These are phyloP conservation scores for Andrena bicolor DNA, from an alignment of 2,888 invertebrate species.

Conservation along the genomic window DNA sequence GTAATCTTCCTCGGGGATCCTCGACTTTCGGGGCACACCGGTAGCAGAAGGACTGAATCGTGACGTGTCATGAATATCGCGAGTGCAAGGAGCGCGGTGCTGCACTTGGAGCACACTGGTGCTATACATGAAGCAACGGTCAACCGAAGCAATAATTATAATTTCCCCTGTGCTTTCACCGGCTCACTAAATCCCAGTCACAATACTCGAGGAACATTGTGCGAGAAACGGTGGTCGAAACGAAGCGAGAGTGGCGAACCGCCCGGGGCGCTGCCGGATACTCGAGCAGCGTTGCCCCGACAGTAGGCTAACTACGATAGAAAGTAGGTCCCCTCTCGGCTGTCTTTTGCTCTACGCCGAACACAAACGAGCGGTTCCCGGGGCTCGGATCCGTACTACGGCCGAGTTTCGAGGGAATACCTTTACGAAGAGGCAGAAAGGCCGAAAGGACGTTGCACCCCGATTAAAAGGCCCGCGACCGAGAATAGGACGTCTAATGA, in stretches of 20 bases:
- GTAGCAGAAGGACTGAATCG: background rate
- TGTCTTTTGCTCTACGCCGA: slow-evolving; percentile 48
- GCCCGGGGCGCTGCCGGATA: slow-evolving; percentile 81
- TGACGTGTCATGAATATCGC: too few relatives aligned
- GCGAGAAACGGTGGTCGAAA: slow-evolving; percentile 41
- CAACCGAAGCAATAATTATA: background rate
- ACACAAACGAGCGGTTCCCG: slow-evolving; percentile 36
- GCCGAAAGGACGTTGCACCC: slow-evolving; percentile 69
- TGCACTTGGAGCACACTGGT: too few relatives aligned
- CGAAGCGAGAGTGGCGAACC: slow-evolving; percentile 77
- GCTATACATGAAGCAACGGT: too few relatives aligned
- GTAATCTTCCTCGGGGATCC: slow-evolving; percentile 54
- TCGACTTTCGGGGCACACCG: slow-evolving; percentile 22
- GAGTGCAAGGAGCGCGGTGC: too few relatives aligned
- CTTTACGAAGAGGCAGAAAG: slow-evolving; percentile 55
- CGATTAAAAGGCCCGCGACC: slow-evolving; percentile 66
- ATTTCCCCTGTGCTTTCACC: background rate
- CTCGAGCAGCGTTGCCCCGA: slow-evolving; percentile 65
- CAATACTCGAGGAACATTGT: slow-evolving; percentile 2
- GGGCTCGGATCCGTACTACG: background rate
- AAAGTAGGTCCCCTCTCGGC: slow-evolving; percentile 81
- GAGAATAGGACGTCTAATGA: slow-evolving; percentile 75
- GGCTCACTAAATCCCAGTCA: background rate
- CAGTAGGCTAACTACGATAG: slow-evolving; percentile 80
- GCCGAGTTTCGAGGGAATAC: slow-evolving; percentile 34